These are phyloP conservation scores for Varecia variegata DNA, from an alignment of 2,797 vertebrate genomes.

Conservation along the genomic window DNA sequence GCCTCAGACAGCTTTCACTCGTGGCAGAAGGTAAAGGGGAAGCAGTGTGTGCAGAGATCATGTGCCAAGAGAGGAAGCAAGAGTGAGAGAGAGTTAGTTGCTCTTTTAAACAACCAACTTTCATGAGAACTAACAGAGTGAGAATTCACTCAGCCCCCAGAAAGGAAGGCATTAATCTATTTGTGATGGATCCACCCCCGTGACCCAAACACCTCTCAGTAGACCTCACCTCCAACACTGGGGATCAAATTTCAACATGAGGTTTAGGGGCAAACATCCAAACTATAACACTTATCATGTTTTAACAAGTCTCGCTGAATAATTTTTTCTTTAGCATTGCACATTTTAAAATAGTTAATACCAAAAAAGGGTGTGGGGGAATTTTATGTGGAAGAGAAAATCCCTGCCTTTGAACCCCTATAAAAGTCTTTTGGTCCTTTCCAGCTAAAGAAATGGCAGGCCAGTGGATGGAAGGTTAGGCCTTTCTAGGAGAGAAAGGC, in stretches of 20 bases:
- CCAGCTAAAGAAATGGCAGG: background rate
- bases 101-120: background rate
- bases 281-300: background rate
- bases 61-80: background rate
- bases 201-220: background rate
- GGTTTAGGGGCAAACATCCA: background rate
- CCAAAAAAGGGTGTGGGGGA: too few relatives aligned
- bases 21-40: background rate
- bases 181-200: background rate
- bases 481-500: background rate
- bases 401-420: too few relatives aligned
- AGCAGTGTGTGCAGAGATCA: background rate
- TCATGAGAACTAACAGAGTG: background rate
- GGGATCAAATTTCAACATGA: background rate
- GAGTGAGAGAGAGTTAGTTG: background rate
- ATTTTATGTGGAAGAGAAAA: too few relatives aligned
- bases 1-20: background rate
- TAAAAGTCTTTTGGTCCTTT: background rate
- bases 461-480: background rate
- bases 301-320: background rate
- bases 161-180: background rate
- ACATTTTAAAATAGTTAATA: background rate
- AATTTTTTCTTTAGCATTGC: background rate
- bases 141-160: background rate
- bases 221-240: background rate